These are phyloP conservation scores for Buceros bicornis DNA, from an alignment of 2,797 vertebrate species.

Conservation along the genomic window DNA sequence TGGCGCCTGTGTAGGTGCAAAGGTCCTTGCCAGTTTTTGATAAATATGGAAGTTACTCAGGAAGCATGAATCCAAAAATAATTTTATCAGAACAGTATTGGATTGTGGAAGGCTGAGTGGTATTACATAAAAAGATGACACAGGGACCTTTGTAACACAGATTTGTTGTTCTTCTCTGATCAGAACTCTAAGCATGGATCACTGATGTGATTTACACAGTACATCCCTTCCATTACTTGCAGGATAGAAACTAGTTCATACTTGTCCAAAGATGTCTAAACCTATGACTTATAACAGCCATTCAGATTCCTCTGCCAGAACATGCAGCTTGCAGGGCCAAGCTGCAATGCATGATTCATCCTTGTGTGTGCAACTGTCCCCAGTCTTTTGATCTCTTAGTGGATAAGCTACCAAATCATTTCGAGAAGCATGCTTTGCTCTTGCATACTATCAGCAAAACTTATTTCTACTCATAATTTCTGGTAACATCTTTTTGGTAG, in stretches of 20 bases:
- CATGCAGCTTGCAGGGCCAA: neutral
- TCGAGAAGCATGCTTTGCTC: neutral
- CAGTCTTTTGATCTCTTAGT: neutral
- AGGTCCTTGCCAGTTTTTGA: constrained; percentile 6
- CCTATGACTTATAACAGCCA: constrained; percentile 17
- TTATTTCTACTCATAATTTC: neutral
- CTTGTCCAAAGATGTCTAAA: constrained; percentile 20
- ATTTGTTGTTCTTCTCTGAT: constrained; percentile 39
- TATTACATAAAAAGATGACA: constrained; percentile 19
- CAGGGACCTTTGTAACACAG: neutral
- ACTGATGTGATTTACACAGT: constrained; percentile 20
- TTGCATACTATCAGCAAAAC: neutral
- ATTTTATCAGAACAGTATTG: constrained; percentile 9
- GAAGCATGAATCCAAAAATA: constrained; percentile 46
- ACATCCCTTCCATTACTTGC: neutral
- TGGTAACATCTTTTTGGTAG: neutral
- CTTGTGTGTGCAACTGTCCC: neutral
- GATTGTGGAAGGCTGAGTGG: constrained; percentile 20
- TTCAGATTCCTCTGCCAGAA: neutral
- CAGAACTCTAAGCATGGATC: constrained; percentile 4
- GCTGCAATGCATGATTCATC: neutral
- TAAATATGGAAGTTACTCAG: neutral
- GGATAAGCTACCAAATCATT: neutral
- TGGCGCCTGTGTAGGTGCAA: neutral
- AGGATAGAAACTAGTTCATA: constrained; percentile 22